These are phyloP conservation scores for Rutilus rutilus DNA, from an alignment of 2,113 vertebrate genomes.

Conservation along the genomic window DNA sequence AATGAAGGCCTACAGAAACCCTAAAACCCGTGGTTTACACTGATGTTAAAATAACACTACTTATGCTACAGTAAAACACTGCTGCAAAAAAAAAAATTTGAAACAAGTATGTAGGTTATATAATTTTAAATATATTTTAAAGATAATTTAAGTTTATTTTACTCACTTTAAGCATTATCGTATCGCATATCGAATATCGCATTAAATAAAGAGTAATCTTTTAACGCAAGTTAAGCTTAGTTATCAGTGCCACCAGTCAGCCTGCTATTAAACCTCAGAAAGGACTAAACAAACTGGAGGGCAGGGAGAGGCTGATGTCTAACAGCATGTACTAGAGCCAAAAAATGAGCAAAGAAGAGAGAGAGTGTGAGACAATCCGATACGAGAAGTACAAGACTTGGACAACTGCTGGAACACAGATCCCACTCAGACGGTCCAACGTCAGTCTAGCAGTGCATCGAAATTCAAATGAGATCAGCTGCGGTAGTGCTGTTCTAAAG, in stretches of 20 bases:
- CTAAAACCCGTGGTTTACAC: too few relatives aligned
- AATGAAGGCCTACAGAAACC: too few relatives aligned
- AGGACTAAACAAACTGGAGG: neutral
- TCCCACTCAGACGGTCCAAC: neutral
- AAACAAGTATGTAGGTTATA: too few relatives aligned
- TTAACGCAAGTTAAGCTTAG: too few relatives aligned
- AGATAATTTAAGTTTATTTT: too few relatives aligned
- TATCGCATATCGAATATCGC: too few relatives aligned
- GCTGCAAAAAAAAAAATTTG: too few relatives aligned
- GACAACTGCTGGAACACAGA: neutral
- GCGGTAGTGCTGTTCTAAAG: neutral
- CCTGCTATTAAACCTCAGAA: neutral
- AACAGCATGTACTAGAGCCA: neutral
- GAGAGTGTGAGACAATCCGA: neutral
- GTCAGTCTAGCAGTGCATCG: neutral
- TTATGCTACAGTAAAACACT: too few relatives aligned
- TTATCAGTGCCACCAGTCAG: neutral
- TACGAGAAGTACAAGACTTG: neutral
- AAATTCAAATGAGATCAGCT: neutral
- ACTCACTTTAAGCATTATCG: too few relatives aligned
- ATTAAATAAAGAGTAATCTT: too few relatives aligned
- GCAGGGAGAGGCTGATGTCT: neutral
- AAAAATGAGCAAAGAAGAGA: neutral
- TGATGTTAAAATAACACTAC: too few relatives aligned
- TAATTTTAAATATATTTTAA: too few relatives aligned